Evolutionary conservation across 1,140 invertebrate genomes (phyloP).

Genomic region (Neodiprion pinetum): DNA sequence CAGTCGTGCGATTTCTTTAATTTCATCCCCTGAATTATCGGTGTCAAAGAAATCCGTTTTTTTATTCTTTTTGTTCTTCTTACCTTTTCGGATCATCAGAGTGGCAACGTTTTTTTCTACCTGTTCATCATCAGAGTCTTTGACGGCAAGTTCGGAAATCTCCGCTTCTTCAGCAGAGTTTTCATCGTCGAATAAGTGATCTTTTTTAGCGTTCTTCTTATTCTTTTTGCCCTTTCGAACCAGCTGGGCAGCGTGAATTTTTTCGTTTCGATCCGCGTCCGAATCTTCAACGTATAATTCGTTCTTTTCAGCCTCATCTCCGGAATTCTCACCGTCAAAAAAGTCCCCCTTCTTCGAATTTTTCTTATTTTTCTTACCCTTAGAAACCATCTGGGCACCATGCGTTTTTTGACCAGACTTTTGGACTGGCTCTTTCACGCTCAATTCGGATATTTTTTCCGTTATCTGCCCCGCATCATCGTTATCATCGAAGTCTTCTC

Average conservation of each 20-base stretch:
- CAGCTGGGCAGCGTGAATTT: background rate
- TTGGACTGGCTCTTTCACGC: slow-evolving; percentile 18
- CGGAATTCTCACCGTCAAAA: slow-evolving; percentile 35
- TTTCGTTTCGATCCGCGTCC: background rate
- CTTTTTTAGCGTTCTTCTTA: background rate
- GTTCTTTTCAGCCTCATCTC: slow-evolving; percentile 14
- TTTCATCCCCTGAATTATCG: background rate
- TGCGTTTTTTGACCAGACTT: slow-evolving; percentile 3
- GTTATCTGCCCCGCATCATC: slow-evolving; percentile 53
- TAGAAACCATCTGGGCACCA: slow-evolving; percentile 34
- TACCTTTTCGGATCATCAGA: background rate
- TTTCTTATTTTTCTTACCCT: slow-evolving; percentile 39
- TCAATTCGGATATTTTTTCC: slow-evolving; percentile 54
- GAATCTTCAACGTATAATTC: background rate
- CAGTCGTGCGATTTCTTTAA: slow-evolving; percentile 31
- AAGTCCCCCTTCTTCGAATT: slow-evolving; percentile 51
- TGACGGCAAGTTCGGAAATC: slow-evolving; percentile 46
- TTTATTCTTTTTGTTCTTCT: no score
- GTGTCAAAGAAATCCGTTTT: no score
- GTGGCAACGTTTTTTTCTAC: slow-evolving; percentile 17
- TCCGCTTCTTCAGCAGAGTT: slow-evolving; percentile 54
- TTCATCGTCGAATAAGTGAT: slow-evolving; percentile 56
- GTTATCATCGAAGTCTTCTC: slow-evolving; percentile 58
- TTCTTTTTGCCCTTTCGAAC: background rate
- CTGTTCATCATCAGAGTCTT: slow-evolving; percentile 42